phyloP scores from a whole-genome alignment of 2,888 invertebrate genomes.

The Drosophila anceps region DNA sequence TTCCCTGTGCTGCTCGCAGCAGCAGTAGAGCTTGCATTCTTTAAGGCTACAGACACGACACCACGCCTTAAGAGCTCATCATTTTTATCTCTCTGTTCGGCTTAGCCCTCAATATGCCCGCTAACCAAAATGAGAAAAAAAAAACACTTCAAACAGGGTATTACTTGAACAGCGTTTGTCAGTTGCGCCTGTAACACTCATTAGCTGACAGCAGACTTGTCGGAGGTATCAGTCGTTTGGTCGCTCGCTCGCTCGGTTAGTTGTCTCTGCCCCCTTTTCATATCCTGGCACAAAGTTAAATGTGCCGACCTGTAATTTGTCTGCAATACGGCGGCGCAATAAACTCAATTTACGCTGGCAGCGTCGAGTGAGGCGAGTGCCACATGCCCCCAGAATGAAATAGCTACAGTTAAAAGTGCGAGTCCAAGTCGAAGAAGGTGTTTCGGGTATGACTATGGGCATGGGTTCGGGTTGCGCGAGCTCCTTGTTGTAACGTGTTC shows the following conservation, averaged over 20 bases:
- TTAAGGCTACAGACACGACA: background rate
- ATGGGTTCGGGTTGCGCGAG: conserved; percentile 11
- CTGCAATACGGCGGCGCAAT: conserved; percentile 80
- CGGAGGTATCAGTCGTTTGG: conserved; percentile 16
- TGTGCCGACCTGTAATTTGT: conserved; percentile 82
- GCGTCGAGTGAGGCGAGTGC: conserved; percentile 58
- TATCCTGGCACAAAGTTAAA: conserved; percentile 83
- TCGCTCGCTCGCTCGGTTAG: conserved; percentile 19
- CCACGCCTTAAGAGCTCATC: background rate
- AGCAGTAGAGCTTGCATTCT: too few relatives aligned
- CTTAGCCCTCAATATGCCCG: conserved; percentile 4
- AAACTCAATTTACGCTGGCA: conserved; percentile 74
- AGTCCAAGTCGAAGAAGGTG: conserved; percentile 10
- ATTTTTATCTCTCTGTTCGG: background rate
- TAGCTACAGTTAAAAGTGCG: conserved; percentile 8
- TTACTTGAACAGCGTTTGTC: conserved; percentile 43
- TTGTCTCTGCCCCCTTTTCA: conserved; percentile 50
- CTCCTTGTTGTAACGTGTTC: conserved; percentile 75
- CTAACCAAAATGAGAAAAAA: background rate
- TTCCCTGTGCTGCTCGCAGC: too few relatives aligned
- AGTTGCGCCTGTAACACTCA: conserved; percentile 66
- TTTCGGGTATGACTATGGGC: conserved; percentile 2
- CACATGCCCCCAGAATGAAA: conserved; percentile 60
- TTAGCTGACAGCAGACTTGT: conserved; percentile 63
- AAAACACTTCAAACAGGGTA: conserved; percentile 21